These are phyloP conservation scores for Orchesella cincta DNA, from an alignment of 1,140 invertebrate species.

Conservation along the genomic window DNA sequence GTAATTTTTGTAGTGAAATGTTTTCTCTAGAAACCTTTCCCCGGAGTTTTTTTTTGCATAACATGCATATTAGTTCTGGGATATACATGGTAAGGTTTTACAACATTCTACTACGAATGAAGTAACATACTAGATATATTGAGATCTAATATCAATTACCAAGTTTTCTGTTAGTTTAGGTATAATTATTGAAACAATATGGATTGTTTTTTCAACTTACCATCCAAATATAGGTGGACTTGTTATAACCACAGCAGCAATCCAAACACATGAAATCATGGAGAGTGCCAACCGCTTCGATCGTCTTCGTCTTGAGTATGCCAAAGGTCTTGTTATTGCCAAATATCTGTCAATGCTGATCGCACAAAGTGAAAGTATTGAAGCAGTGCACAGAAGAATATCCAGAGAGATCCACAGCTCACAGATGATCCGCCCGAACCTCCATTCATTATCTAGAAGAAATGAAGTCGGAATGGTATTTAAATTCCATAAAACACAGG, in stretches of 20 bases:
- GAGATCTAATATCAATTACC: too few species aligned
- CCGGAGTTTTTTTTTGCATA: too few species aligned
- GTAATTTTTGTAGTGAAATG: too few species aligned
- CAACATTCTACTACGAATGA: too few species aligned
- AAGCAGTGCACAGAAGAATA: constrained; percentile 84
- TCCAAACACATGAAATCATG: constrained; percentile 64
- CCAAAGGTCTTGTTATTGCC: constrained; percentile 67
- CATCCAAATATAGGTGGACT: constrained; percentile 71
- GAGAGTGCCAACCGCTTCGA: constrained; percentile 61
- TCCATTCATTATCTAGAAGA: constrained; percentile 52
- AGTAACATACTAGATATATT: too few species aligned
- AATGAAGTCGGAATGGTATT: too few species aligned
- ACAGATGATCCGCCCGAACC: constrained; percentile 55
- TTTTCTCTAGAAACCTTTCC: too few species aligned
- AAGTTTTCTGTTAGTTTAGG: too few species aligned
- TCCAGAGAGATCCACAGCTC: constrained; percentile 87
- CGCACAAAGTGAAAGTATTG: constrained; percentile 67
- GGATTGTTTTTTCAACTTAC: constrained; percentile 58
- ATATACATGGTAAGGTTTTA: too few species aligned
- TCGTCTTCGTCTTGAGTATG: constrained; percentile 62
- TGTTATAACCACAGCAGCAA: constrained; percentile 55
- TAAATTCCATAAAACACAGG: too few species aligned
- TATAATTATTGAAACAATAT: too few species aligned
- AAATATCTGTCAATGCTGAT: constrained; percentile 63
- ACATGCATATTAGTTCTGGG: too few species aligned